Percentiles rank a stretch among this genome's conserved stretches.
phyloP scores from a whole-genome alignment of 2,113 vertebrate genomes.

The Cyanoderma ruficeps region DNA sequence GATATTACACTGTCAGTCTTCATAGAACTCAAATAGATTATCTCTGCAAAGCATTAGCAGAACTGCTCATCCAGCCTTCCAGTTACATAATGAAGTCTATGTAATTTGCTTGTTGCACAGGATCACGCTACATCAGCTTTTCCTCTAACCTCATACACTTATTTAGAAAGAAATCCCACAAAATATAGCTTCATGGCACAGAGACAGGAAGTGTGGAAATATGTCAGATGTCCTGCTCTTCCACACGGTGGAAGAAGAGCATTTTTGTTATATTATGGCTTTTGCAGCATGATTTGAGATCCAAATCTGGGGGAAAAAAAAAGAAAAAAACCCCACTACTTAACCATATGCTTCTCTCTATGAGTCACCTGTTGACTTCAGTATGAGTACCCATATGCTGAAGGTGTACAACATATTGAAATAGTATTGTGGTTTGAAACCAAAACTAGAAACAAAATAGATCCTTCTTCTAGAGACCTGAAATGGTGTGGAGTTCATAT shows the following conservation, averaged over 20 bases:
- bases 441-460: background rate
- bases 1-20: background rate
- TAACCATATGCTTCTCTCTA: slow-evolving; percentile 6
- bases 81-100: background rate
- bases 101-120: background rate
- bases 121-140: background rate
- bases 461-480: background rate
- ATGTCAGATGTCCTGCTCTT: background rate
- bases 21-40: background rate
- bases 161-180: background rate
- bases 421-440: background rate
- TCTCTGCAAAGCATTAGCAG: background rate
- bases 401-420: background rate
- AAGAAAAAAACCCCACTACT: accelerated
- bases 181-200: background rate
- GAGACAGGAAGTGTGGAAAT: background rate
- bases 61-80: background rate
- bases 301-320: background rate
- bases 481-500: background rate
- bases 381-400: background rate
- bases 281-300: background rate
- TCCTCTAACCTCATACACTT: background rate
- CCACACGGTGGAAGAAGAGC: background rate
- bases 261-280: background rate
- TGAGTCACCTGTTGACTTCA: slow-evolving; percentile 47